Evolutionary conservation across 2,113 vertebrate species (phyloP), one percentile per base, ranked within the genome.

Genomic region (Lampris incognitus): DNA sequence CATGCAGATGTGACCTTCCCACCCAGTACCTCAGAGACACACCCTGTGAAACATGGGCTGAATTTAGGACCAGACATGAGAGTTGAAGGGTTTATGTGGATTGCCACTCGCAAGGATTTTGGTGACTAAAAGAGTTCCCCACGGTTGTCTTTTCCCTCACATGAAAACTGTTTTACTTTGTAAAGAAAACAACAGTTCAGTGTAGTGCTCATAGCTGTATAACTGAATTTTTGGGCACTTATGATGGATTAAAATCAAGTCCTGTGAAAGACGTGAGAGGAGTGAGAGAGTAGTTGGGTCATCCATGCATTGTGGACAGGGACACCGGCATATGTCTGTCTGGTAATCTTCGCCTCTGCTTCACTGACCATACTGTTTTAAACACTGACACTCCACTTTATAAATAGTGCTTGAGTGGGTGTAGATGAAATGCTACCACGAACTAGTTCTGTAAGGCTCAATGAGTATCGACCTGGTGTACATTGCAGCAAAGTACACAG

Each of bases 61-160:
- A 55, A 67, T 79, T 81, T 78, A 66, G 13, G 52, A 13, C 52
- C n/a, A 37, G 55, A 57, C 24, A n/a, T n/a, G n/a, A 57, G 51
- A 73, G 11, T 11, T 56, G 87, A 13, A 82, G 72, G 56, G 59
- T 79, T 74, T 4, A n/a, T 82, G 84, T 76, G 89, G 89, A 82
- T 6, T 9, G 72, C 72, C 49, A 46, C 58, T 9, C 58, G 48
- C 62, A 85, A 24, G 65, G 74, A 68, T 70, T 44, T 54, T 85
- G 82, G 81, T 84, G 85, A 88, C 84, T 73, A 54, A 87, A 75
- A 76, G 52, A 83, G 58, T 71, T 82, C 52, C 66, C 56, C 65
- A 6, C 24, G 24, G 24, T 61, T 69, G 44, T 85, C 69, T 76
- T 41, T 5, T 64, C 50, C 40, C 48, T 65, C 36, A 38, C 62